Evolutionary conservation across 2,113 vertebrate genomes (phyloP).

Genomic region (Atherinomorus stipes): DNA sequence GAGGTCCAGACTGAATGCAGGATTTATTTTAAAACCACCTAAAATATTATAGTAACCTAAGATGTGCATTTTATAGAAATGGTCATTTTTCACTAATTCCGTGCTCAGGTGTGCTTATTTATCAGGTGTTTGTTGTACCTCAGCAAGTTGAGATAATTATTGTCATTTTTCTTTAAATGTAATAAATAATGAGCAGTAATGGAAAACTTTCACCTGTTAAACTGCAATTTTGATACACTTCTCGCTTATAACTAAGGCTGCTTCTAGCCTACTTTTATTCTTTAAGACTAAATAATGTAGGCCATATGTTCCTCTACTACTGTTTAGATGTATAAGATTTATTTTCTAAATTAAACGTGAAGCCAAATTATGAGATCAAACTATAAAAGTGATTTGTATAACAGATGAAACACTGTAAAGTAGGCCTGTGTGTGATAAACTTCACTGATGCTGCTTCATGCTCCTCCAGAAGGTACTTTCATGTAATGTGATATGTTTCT

Average conservation of each 20-base stretch:
- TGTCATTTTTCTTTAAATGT: constrained; percentile 3
- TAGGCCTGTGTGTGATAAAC: neutral
- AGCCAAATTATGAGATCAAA: neutral
- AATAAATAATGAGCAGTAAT: neutral
- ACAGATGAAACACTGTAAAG: neutral
- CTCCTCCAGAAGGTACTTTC: neutral
- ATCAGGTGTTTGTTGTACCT: constrained; percentile 10
- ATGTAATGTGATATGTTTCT: neutral
- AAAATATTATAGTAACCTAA: no score
- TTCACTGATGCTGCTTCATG: neutral
- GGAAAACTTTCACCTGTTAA: neutral
- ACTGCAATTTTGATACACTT: no score
- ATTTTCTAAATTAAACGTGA: neutral
- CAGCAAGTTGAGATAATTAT: neutral
- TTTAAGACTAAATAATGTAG: neutral
- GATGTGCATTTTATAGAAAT: no score
- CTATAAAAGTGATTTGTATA: no score
- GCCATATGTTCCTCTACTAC: neutral
- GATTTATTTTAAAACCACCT: neutral
- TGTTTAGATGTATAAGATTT: neutral
- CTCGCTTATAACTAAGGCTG: no score
- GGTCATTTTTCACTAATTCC: neutral
- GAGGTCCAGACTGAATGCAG: neutral
- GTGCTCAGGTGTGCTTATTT: constrained; percentile 3
- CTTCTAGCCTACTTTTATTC: no score